Evolutionary conservation across 1,140 invertebrate genomes (phyloP), one percentile per base, ranked within the genome.

Genomic region (Homarus americanus): DNA sequence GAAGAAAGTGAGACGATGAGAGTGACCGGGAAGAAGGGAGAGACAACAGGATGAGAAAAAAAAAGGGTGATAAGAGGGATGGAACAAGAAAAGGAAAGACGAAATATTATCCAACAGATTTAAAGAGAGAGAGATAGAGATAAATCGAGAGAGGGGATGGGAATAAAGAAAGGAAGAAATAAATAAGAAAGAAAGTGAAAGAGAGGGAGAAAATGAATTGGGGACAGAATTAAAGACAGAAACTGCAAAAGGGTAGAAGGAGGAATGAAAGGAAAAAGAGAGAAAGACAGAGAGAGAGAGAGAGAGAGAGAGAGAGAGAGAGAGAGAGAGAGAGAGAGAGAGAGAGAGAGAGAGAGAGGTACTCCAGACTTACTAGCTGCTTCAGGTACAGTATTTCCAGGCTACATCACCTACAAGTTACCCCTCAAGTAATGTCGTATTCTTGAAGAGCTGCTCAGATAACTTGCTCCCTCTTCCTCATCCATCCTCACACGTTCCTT

Each of bases 321-420:
- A 80, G 78, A 41, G 82, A 53, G 53, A 83, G 66, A 83, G 40
- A 83, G 66, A 83, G 66, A 83, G 66, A 66, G 34, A 83, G 34
- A 53, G 75, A 82, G 80, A 58, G n/a, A 63, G 80, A 82, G 44
- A 82, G 53, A 66, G 49, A 82, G 44, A 58, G 58, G n/a, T 49
- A 49, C 1, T 24, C 72, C 10, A 34, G 10, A 75, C 10, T 9
- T 24, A 17, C 72, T 12, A 17, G 32, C 72, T 12, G n/a, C n/a
- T n/a, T n/a, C n/a, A n/a, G n/a, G n/a, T n/a, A n/a, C n/a, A n/a
- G n/a, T 49, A 49, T 49, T 49, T 49, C 4, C 44, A 49, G 5
- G 4, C 15, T 12, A 4, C 44, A 49, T 49, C 5, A 7, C 4
- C 44, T 49, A 49, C 4, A 7, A 49, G 4, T 7, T 12, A 49